These are phyloP conservation scores for Argyresthia albistria DNA, from an alignment of 2,888 invertebrate species.

Conservation along the genomic window DNA sequence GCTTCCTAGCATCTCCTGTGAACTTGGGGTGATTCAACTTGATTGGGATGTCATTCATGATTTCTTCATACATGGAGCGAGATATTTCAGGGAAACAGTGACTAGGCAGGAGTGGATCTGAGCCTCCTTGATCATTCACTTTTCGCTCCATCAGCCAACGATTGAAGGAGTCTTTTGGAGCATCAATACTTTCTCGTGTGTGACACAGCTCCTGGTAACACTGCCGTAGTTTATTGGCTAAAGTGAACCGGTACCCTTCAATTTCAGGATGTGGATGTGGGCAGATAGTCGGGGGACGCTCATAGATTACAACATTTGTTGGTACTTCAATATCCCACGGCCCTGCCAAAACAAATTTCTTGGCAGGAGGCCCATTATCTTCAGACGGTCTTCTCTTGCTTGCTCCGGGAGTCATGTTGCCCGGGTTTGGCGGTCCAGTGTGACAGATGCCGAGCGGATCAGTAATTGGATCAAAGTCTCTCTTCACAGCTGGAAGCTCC, in stretches of 20 bases:
- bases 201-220: conserved; percentile 96
- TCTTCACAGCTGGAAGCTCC: conserved; percentile 91
- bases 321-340: conserved; percentile 96
- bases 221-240: conserved; percentile 87
- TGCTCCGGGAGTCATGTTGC: conserved; percentile 68
- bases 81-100: conserved; percentile 94
- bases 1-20: conserved; percentile 95
- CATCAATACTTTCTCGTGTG: conserved; percentile 93
- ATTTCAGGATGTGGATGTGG: conserved; percentile 96
- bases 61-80: conserved; percentile 95
- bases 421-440: conserved; percentile 52
- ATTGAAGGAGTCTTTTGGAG: conserved; percentile 96
- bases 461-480: conserved; percentile 91
- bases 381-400: conserved; percentile 85
- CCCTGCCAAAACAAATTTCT: conserved; percentile 90
- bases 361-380: conserved; percentile 84
- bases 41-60: conserved; percentile 98
- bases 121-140: conserved; percentile 88
- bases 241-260: conserved; percentile 87
- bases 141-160: conserved; percentile 97
- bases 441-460: conserved; percentile 90
- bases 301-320: conserved; percentile 92
- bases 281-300: conserved; percentile 86
- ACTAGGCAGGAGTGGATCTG: conserved; percentile 92
- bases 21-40: conserved; percentile 96